Evolutionary conservation across 2,797 vertebrate genomes (phyloP).

Genomic region (Leucoraja ocellata): DNA sequence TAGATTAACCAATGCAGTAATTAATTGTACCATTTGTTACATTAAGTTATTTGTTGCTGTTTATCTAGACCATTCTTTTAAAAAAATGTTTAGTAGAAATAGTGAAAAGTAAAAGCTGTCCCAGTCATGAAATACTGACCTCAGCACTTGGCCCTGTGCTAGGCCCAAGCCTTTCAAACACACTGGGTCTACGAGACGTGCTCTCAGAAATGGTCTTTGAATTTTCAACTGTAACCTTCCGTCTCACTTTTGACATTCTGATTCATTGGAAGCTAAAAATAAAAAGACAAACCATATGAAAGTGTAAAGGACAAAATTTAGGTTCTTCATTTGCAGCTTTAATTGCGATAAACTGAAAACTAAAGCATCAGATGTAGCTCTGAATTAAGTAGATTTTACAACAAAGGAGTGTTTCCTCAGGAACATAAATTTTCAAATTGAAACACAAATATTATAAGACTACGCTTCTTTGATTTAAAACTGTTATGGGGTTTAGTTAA

Average conservation of each 20-base stretch:
- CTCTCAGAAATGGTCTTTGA: conserved; percentile 99
- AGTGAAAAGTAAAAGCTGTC: conserved; percentile 8
- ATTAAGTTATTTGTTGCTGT: background rate
- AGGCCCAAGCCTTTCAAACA: conserved; percentile 97
- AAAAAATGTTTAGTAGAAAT: conserved; percentile 4
- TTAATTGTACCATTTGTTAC: background rate
- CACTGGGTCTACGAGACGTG: conserved; percentile 93
- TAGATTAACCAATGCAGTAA: conserved; percentile 6
- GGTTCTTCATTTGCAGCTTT: conserved; percentile 51
- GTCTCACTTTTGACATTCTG: conserved; percentile 99
- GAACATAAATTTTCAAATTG: conserved; percentile 48
- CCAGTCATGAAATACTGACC: conserved; percentile 58
- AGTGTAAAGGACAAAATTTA: conserved; percentile 33
- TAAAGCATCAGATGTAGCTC: conserved; percentile 42
- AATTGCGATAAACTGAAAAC: background rate
- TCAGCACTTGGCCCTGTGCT: conserved; percentile 93
- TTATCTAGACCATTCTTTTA: conserved; percentile 41
- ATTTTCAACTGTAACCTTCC: conserved; percentile 99
- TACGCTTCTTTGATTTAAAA: background rate
- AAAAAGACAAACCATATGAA: conserved; percentile 39
- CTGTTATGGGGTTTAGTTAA: background rate
- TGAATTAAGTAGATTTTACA: conserved; percentile 54
- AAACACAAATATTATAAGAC: conserved; percentile 43
- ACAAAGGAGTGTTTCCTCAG: conserved; percentile 47
- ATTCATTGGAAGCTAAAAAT: conserved; percentile 39